phyloP scores from a whole-genome alignment of 2,888 invertebrate genomes.

The Rhagonycha fulva region DNA sequence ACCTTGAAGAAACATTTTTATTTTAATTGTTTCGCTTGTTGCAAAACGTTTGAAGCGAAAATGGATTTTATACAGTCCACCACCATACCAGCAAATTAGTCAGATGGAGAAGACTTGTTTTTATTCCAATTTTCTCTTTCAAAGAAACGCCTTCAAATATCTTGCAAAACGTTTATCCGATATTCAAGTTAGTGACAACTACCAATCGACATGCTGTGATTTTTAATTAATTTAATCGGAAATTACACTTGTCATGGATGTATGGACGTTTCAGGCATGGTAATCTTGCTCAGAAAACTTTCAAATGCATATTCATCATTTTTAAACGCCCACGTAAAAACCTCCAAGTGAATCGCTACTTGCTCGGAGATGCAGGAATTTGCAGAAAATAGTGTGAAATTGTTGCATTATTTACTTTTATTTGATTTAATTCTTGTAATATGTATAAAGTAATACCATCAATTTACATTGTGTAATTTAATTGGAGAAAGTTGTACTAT shows the following conservation, averaged over 20 bases:
- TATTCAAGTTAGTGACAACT: not conserved
- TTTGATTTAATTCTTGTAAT: no score
- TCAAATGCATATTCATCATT: not conserved
- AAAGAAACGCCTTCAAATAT: not conserved
- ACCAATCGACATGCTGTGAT: not conserved
- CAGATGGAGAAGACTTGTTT: no score
- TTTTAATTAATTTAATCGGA: not conserved
- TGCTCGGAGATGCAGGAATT: no score
- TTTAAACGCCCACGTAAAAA: no score
- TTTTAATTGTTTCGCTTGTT: not conserved
- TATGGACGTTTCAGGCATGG: not conserved
- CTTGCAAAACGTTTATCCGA: not conserved
- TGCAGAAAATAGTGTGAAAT: no score
- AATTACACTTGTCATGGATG: not conserved
- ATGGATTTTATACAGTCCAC: not conserved
- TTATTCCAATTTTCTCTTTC: not conserved
- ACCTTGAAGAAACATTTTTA: not conserved
- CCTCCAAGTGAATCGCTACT: no score
- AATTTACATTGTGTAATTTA: no score
- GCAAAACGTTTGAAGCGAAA: not conserved
- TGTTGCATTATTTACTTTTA: no score
- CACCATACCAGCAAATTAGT: not conserved
- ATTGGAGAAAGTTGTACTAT: no score
- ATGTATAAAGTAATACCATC: no score
- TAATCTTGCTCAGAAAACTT: not conserved